A percentile compares a stretch with the other conserved stretches of the same genome.
These are phyloP conservation scores for Procambarus virginalis DNA, from an alignment of 1,140 invertebrate genomes.

Conservation along the genomic window DNA sequence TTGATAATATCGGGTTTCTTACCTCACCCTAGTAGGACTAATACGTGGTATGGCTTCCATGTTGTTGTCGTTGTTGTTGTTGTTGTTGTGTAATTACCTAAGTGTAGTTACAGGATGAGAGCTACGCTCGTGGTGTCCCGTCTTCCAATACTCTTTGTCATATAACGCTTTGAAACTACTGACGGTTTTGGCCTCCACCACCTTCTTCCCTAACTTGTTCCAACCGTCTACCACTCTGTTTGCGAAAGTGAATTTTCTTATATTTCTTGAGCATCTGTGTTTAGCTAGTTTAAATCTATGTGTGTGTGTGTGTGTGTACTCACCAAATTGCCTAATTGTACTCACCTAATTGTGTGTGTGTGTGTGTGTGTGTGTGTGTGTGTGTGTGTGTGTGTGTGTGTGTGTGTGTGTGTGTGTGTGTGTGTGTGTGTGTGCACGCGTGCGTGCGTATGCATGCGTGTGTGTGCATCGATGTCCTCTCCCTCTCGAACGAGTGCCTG, in stretches of 20 bases:
- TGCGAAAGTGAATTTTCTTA: no score
- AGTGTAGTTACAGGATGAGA: not conserved
- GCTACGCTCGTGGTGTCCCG: no score
- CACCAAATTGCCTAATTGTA: no score
- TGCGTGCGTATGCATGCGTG: slow-evolving; percentile 23
- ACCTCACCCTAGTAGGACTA: slow-evolving; percentile 19
- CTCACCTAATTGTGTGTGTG: slow-evolving; percentile 34
- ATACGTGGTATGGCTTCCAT: not conserved
- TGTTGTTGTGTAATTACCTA: not conserved
- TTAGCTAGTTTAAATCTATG: not conserved
- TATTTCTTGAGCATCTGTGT: no score
- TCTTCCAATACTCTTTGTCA: no score
- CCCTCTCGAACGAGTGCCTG: no score
- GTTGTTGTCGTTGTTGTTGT: not conserved
- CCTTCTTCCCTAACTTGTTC: no score
- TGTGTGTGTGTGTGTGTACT: slow-evolving; percentile 20
- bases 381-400: slow-evolving; percentile 43
- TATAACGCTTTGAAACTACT: no score
- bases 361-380: slow-evolving; percentile 48
- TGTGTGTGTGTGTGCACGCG: slow-evolving; percentile 37
- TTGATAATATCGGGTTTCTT: slow-evolving; percentile 5
- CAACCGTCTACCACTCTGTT: no score
- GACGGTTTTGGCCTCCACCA: no score
- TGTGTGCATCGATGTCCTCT: no score
- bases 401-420: slow-evolving; percentile 55